Evolutionary conservation across 2,888 invertebrate species (phyloP).

Genomic region (Hypercompe scribonia): DNA sequence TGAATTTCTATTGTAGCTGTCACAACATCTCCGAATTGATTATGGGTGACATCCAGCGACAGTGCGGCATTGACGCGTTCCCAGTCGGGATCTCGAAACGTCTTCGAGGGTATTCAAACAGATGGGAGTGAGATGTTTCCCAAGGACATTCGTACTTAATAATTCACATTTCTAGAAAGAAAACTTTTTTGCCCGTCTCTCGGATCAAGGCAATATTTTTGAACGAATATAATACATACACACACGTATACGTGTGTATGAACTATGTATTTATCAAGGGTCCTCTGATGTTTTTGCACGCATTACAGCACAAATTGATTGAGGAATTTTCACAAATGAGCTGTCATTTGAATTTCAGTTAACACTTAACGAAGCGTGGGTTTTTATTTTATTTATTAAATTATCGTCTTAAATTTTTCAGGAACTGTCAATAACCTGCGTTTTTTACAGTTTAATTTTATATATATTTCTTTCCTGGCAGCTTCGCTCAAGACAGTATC

Average conservation of each 20-base stretch:
- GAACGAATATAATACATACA: not conserved
- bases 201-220: not conserved
- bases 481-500: not conserved
- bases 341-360: not conserved
- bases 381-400: not conserved
- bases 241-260: not conserved
- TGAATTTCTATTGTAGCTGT: slow-evolving; percentile 70
- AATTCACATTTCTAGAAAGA: not conserved
- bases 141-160: slow-evolving; percentile 14
- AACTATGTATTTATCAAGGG: too few relatives aligned
- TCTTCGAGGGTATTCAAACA: not conserved
- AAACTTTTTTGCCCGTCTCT: not conserved
- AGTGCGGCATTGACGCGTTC: slow-evolving; percentile 20
- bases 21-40: slow-evolving; percentile 61
- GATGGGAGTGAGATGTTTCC: slow-evolving; percentile 9
- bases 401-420: not conserved
- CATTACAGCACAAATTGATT: not conserved
- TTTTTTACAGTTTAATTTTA: not conserved
- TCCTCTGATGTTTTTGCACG: not conserved
- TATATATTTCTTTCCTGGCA: not conserved
- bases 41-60: slow-evolving; percentile 49
- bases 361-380: not conserved
- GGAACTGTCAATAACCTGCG: not conserved
- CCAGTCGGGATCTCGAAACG: slow-evolving; percentile 7
- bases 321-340: not conserved